phyloP scores from a whole-genome alignment of 2,797 vertebrate genomes.

The Catamblyrhynchus diadema region DNA sequence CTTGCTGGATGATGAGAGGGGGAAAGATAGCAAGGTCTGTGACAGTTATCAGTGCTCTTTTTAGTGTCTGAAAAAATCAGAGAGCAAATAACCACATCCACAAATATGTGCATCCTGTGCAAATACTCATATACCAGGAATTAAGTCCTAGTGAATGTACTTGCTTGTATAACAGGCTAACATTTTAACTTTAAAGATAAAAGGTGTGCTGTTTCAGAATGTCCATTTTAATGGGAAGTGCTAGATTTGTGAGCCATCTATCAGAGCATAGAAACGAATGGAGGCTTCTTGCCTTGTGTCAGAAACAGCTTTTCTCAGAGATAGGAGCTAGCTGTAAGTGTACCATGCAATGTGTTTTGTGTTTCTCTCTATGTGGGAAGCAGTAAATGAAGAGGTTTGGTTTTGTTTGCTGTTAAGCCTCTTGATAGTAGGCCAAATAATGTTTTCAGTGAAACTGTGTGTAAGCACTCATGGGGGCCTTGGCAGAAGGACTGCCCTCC shows the following conservation, averaged over 20 bases:
- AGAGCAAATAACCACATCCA: background rate
- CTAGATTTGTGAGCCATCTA: background rate
- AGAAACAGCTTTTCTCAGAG: background rate
- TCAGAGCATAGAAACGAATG: background rate
- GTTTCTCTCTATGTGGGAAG: background rate
- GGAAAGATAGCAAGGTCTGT: background rate
- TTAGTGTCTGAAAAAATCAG: background rate
- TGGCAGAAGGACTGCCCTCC: background rate
- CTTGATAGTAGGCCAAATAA: background rate
- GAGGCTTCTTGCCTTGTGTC: background rate
- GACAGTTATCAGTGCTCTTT: background rate
- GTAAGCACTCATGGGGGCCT: background rate
- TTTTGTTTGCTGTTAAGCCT: background rate
- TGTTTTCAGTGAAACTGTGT: background rate
- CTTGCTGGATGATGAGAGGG: background rate
- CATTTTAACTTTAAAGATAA: background rate
- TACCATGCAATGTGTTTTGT: background rate
- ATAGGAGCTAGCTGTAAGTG: background rate
- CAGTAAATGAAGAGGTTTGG: background rate
- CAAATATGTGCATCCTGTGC: background rate
- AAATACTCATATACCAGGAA: background rate
- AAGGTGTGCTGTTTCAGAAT: background rate
- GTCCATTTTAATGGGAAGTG: background rate
- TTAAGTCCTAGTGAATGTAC: background rate
- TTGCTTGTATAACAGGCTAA: background rate